These are phyloP conservation scores for Eupithecia abbreviata DNA, from an alignment of 2,888 invertebrate genomes.

Conservation along the genomic window DNA sequence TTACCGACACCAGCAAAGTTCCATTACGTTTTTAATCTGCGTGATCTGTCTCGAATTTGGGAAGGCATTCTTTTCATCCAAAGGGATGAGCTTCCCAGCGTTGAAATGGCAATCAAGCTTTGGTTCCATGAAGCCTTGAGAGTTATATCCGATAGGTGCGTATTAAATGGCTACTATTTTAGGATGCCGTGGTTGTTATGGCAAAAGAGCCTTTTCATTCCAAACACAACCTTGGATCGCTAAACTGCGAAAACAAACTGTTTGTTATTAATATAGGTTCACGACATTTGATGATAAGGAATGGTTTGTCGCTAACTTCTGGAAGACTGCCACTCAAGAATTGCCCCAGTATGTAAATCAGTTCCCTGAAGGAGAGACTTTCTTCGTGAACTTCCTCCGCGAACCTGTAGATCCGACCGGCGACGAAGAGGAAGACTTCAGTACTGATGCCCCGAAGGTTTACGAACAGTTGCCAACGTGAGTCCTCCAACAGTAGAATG, in stretches of 20 bases:
- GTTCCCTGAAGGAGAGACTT: slow-evolving; percentile 86
- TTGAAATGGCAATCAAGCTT: slow-evolving; percentile 85
- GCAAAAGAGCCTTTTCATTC: not conserved
- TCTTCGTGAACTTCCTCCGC: slow-evolving; percentile 92
- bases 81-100: slow-evolving; percentile 85
- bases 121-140: slow-evolving; percentile 95
- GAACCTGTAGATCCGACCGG: slow-evolving; percentile 92
- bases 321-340: slow-evolving; percentile 82
- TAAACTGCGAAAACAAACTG: not conserved
- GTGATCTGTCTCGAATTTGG: slow-evolving; percentile 96
- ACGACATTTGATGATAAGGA: slow-evolving; percentile 76
- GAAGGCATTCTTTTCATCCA: slow-evolving; percentile 92
- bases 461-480: slow-evolving; percentile 92
- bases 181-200: not conserved
- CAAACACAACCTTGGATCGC: not conserved
- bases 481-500: too few relatives aligned
- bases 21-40: slow-evolving; percentile 94
- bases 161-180: not conserved
- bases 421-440: slow-evolving; percentile 89
- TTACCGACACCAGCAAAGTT: slow-evolving; percentile 96
- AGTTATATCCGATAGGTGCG: slow-evolving; percentile 92
- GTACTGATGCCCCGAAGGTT: slow-evolving; percentile 91
- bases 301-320: slow-evolving; percentile 89
- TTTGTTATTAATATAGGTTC: slow-evolving; percentile 55
- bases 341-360: slow-evolving; percentile 74